Evolutionary conservation across 2,888 invertebrate species (phyloP).

Genomic region (Drosophila aldrichi): DNA sequence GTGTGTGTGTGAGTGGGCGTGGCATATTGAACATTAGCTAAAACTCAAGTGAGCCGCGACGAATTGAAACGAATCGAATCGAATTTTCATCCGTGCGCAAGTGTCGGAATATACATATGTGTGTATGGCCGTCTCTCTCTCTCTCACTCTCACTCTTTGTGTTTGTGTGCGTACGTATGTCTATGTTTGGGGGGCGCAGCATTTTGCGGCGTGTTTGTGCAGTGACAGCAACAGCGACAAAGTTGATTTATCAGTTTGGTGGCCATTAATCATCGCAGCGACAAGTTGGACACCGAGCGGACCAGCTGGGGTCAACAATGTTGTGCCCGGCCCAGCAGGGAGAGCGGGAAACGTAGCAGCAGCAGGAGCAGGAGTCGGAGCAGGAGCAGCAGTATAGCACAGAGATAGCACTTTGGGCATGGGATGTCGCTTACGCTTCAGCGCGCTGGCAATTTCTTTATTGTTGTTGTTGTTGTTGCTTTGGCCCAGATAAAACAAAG

Average conservation of each 20-base stretch:
- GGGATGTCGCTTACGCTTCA: slow-evolving; percentile 78
- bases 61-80: slow-evolving; percentile 71
- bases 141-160: not conserved
- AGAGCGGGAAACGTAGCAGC: not conserved
- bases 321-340: slow-evolving; percentile 25
- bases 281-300: slow-evolving; percentile 82
- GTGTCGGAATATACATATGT: slow-evolving; percentile 3
- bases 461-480: slow-evolving; percentile 59
- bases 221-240: slow-evolving; percentile 80
- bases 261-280: slow-evolving; percentile 82
- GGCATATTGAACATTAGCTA: slow-evolving; percentile 77
- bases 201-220: slow-evolving; percentile 76
- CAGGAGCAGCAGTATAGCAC: slow-evolving; percentile 1
- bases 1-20: slow-evolving; percentile 47
- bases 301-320: slow-evolving; percentile 79
- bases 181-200: slow-evolving; percentile 54
- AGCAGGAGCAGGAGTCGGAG: not conserved
- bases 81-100: slow-evolving; percentile 50
- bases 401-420: slow-evolving; percentile 18
- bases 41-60: slow-evolving; percentile 78
- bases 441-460: slow-evolving; percentile 70
- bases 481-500: slow-evolving; percentile 44
- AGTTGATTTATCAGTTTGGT: slow-evolving; percentile 83
- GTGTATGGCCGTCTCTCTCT: not conserved
- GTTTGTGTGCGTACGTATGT: slow-evolving; percentile 13